Conservation (phyloP, 2,888 invertebrate genomes). For the Tupiocoris notatus region DNA sequence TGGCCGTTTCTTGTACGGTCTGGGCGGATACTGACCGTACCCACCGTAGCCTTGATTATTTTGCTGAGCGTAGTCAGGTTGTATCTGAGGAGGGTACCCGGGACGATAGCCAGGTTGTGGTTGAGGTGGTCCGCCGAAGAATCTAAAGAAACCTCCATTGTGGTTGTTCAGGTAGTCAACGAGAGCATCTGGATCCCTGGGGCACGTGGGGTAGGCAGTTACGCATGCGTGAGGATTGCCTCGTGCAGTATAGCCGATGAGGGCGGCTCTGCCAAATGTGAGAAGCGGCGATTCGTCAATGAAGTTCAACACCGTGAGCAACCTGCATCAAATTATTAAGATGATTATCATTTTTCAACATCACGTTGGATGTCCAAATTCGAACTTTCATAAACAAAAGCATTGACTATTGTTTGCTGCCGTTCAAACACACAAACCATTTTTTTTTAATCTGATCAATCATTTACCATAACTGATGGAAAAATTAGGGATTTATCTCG, state of each 20-base stretch:
- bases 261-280: conserved; percentile 71
- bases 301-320: conserved; percentile 61
- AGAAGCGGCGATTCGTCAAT: conserved; percentile 64
- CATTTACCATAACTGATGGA: too few species aligned
- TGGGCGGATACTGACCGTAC: conserved; percentile 22
- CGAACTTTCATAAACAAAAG: too few species aligned
- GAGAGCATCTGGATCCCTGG: conserved; percentile 68
- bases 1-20: conserved; percentile 14
- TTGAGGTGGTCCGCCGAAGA: conserved; percentile 58
- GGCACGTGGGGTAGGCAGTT: conserved; percentile 70
- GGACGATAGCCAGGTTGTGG: conserved; percentile 47
- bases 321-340: conserved; percentile 59
- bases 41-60: not conserved
- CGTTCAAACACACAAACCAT: too few species aligned
- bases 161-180: conserved; percentile 79
- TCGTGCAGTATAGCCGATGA: conserved; percentile 70
- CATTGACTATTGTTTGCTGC: too few species aligned
- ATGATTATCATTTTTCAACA: too few species aligned
- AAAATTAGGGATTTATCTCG: too few species aligned
- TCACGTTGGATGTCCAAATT: too few species aligned
- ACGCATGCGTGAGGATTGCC: conserved; percentile 63
- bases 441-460: too few species aligned
- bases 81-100: conserved; percentile 14
- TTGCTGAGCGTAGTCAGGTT: conserved; percentile 37
- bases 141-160: conserved; percentile 80